Evolutionary conservation across 2,797 vertebrate genomes (phyloP).

Genomic region (Tokudaia muenninki): DNA sequence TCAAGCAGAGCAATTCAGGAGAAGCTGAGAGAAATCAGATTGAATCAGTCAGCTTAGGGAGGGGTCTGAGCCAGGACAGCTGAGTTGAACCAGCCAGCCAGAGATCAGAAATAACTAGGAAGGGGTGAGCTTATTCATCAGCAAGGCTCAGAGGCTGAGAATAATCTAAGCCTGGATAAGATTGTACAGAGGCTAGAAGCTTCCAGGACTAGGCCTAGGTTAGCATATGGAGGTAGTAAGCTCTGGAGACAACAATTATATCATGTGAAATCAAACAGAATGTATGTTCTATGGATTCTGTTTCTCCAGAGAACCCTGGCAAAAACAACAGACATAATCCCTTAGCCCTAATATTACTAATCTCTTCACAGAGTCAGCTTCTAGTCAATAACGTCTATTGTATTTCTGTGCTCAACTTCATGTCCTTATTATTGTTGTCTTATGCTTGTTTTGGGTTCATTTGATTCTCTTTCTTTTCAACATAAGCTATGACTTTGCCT

Average conservation of each 20-base stretch:
- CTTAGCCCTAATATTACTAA: background rate
- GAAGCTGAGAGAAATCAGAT: too few relatives aligned
- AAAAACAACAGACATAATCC: background rate
- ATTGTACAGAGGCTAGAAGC: background rate
- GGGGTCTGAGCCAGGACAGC: too few relatives aligned
- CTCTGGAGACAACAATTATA: background rate
- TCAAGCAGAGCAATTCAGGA: too few relatives aligned
- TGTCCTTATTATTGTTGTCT: background rate
- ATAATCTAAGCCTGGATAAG: background rate
- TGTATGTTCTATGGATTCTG: background rate
- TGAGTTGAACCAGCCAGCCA: background rate
- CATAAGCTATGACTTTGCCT: constrained; percentile 38
- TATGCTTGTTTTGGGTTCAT: constrained; percentile 1
- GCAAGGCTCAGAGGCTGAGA: background rate
- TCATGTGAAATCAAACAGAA: background rate
- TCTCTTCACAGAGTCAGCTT: constrained; percentile 42
- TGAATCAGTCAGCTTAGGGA: too few relatives aligned
- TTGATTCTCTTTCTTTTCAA: background rate
- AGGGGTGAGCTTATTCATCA: background rate
- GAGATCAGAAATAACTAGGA: background rate
- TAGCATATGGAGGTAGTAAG: background rate
- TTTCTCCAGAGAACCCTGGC: background rate
- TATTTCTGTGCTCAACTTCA: background rate
- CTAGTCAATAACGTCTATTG: background rate
- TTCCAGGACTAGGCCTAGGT: background rate